These are phyloP conservation scores for Mesocricetus auratus DNA, from an alignment of 2,113 vertebrate species.

Conservation along the genomic window DNA sequence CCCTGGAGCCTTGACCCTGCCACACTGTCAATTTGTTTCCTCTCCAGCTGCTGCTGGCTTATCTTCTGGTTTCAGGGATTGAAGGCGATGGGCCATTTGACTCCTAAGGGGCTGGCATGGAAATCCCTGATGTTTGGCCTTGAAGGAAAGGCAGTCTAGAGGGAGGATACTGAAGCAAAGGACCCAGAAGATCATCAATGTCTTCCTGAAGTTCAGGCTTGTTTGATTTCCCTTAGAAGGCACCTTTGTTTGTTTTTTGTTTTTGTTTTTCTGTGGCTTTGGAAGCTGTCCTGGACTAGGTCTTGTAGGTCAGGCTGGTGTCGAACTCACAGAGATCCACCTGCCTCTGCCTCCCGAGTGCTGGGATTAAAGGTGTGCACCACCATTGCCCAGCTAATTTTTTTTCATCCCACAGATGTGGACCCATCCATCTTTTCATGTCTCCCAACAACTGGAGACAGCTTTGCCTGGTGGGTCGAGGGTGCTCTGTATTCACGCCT, in stretches of 20 bases:
- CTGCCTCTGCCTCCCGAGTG: too few relatives aligned
- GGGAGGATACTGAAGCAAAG: background rate
- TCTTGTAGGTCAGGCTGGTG: too few relatives aligned
- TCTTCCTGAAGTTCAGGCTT: background rate
- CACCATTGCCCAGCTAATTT: too few relatives aligned
- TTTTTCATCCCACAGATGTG: background rate
- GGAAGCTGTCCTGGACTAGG: too few relatives aligned
- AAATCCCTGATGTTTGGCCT: background rate
- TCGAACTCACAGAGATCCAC: too few relatives aligned
- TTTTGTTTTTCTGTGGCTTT: too few relatives aligned
- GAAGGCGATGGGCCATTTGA: background rate
- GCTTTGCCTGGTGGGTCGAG: background rate
- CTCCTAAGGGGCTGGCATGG: background rate
- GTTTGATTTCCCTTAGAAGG: background rate
- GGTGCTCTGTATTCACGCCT: rapidly evolving
- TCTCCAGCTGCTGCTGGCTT: background rate
- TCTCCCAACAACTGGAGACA: background rate
- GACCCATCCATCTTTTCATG: background rate
- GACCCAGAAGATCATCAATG: background rate
- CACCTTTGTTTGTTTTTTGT: background rate
- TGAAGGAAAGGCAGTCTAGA: background rate
- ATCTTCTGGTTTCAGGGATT: background rate
- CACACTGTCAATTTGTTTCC: background rate
- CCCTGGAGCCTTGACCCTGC: background rate
- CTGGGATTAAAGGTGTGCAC: too few relatives aligned